Evolutionary conservation across 2,113 vertebrate species (phyloP).

Genomic region (Microcebus ravelobensis): DNA sequence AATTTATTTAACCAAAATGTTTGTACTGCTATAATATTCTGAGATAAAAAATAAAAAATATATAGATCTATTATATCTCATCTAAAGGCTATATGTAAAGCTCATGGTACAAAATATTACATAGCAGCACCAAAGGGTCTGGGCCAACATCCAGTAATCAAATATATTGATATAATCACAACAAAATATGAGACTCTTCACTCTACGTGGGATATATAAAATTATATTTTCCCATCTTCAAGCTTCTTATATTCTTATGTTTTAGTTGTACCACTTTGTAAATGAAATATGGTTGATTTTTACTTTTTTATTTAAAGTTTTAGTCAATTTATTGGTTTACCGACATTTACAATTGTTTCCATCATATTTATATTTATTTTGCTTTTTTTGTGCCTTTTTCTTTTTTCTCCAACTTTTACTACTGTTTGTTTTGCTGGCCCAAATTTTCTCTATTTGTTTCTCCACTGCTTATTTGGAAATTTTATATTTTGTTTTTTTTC

Average conservation of each 20-base stretch:
- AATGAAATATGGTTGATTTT: not conserved
- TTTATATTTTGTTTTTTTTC: not conserved
- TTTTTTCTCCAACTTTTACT: not conserved
- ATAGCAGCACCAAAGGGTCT: not conserved
- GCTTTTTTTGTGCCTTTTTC: not conserved
- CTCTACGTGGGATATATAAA: not conserved
- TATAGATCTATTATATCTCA: not conserved
- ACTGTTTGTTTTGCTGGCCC: not conserved
- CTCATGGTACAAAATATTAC: not conserved
- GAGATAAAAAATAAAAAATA: not conserved
- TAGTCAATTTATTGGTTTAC: not conserved
- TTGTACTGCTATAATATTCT: too few species aligned
- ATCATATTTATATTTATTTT: not conserved
- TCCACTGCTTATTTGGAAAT: conserved; percentile 21
- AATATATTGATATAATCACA: not conserved
- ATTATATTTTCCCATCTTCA: not conserved
- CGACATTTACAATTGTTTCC: not conserved
- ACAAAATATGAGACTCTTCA: not conserved
- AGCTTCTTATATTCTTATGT: not conserved
- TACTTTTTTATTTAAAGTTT: not conserved
- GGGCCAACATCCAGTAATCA: not conserved
- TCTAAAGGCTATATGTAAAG: not conserved
- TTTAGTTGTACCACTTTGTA: not conserved
- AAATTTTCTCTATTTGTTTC: not conserved
- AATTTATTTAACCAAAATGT: too few species aligned